These are phyloP conservation scores for Entomobrya proxima DNA, from an alignment of 2,888 invertebrate species.

Conservation along the genomic window DNA sequence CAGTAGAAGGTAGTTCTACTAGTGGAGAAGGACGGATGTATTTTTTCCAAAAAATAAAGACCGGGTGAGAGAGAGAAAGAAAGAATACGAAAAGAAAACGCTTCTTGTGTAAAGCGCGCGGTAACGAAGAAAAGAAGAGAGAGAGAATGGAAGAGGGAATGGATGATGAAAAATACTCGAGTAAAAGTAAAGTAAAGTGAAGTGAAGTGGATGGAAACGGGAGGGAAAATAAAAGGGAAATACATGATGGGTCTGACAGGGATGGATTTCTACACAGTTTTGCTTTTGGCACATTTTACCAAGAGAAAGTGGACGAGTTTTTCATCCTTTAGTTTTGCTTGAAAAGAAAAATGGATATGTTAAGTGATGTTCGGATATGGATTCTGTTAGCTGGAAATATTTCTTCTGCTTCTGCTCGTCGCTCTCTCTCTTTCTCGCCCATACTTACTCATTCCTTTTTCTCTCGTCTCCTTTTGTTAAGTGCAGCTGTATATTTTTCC, in stretches of 20 bases:
- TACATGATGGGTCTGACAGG: slow-evolving; percentile 73
- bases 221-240: slow-evolving; percentile 69
- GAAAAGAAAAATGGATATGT: slow-evolving; percentile 68
- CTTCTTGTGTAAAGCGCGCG: slow-evolving; percentile 23
- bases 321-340: slow-evolving; percentile 69
- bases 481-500: slow-evolving; percentile 59
- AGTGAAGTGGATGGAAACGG: slow-evolving; percentile 70
- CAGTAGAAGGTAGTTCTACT: not conserved
- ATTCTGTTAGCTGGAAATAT: slow-evolving; percentile 66
- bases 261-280: slow-evolving; percentile 75
- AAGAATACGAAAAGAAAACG: slow-evolving; percentile 38
- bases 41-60: slow-evolving; percentile 45
- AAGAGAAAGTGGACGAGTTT: slow-evolving; percentile 69
- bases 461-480: slow-evolving; percentile 59
- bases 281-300: slow-evolving; percentile 75
- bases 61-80: slow-evolving; percentile 31
- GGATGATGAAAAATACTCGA: slow-evolving; percentile 72
- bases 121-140: slow-evolving; percentile 38
- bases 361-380: slow-evolving; percentile 69
- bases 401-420: slow-evolving; percentile 39
- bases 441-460: slow-evolving; percentile 49
- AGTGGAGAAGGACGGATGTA: slow-evolving; percentile 39
- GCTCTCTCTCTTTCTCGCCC: slow-evolving; percentile 37
- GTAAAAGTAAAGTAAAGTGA: slow-evolving; percentile 69
- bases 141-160: slow-evolving; percentile 60